Evolutionary conservation across 2,113 vertebrate genomes (phyloP), one percentile per base, ranked within the genome.

Genomic region (Cnemophilus loriae): DNA sequence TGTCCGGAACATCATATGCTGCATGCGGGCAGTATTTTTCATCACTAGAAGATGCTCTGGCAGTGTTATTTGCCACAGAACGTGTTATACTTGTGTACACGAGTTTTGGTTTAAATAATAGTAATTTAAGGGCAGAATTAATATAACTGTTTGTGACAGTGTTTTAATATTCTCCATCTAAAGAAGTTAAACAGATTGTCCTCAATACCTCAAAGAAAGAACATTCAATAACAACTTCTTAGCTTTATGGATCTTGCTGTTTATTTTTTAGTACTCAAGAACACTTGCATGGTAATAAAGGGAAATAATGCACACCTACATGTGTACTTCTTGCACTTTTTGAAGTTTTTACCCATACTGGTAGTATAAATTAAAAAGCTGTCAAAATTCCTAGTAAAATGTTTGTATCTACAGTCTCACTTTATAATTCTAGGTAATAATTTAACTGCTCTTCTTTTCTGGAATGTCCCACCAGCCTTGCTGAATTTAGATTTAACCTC

Each of bases 101-200:
- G 17, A n/a, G 9, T 46, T 90, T 83, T 57, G 20, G 19, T 53
- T 71, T 67, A 16, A 47, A 9, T 55, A 13, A 5, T 32, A 17
- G 0, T 69, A 28, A 56, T 78, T 57, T 24, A 55, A 19, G 6
- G 39, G 3, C 16, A 26, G 37, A 56, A n/a, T 69, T 32, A 50
- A 21, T 5, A 1, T 12, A 35, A 5, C 7, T 41, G 16, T 19
- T 41, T 13, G 0, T 20, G 32, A 3, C 11, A 2, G 5, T 3
- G 4, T 18, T 63, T 55, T 63, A 37, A 2, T 42, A 14, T 23
- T 76, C 2, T 21, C 18, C 4, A 0, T 44, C 32, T 63, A 32
- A 69, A 80, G 18, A 17, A 26, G 3, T 33, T 60, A 18, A 74
- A 17, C 9, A 1, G 26, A 33, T 91, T 30, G 50, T 16, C 7